A percentile compares a stretch with the other conserved stretches of the same genome.
phyloP scores from a whole-genome alignment of 2,113 vertebrate genomes.

The Thunnus thynnus region DNA sequence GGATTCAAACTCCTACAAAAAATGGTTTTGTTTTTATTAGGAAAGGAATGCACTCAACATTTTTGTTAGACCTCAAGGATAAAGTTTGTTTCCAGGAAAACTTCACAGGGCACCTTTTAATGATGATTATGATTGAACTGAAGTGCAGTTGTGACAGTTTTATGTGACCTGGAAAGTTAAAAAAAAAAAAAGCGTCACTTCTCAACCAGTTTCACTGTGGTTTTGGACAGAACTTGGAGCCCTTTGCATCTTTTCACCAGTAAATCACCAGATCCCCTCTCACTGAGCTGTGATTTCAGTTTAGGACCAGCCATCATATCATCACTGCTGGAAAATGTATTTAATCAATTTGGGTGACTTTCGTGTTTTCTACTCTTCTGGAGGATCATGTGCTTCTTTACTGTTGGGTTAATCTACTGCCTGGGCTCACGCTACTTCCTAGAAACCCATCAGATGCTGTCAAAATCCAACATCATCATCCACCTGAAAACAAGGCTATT shows the following conservation, averaged over 20 bases:
- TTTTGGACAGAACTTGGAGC: no score
- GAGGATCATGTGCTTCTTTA: not conserved
- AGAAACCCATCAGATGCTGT: not conserved
- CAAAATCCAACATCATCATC: not conserved
- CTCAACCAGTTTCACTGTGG: no score
- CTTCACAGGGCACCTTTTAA: no score
- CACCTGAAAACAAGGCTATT: not conserved
- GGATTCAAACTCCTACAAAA: no score
- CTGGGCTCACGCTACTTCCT: not conserved
- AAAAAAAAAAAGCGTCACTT: no score
- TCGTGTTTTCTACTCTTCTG: not conserved
- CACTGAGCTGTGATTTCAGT: not conserved
- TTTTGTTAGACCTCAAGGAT: no score
- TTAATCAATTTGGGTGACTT: not conserved
- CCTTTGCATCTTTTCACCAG: not conserved
- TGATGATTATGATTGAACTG: no score
- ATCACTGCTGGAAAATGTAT: not conserved
- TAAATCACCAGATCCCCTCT: not conserved
- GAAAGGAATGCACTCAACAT: no score
- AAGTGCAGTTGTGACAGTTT: no score
- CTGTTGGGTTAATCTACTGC: not conserved
- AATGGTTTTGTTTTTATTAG: no score
- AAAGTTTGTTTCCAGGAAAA: no score
- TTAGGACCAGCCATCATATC: not conserved
- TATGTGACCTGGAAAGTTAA: no score